Evolutionary conservation across 2,113 vertebrate genomes (phyloP).

Genomic region (Antigone vipio): DNA sequence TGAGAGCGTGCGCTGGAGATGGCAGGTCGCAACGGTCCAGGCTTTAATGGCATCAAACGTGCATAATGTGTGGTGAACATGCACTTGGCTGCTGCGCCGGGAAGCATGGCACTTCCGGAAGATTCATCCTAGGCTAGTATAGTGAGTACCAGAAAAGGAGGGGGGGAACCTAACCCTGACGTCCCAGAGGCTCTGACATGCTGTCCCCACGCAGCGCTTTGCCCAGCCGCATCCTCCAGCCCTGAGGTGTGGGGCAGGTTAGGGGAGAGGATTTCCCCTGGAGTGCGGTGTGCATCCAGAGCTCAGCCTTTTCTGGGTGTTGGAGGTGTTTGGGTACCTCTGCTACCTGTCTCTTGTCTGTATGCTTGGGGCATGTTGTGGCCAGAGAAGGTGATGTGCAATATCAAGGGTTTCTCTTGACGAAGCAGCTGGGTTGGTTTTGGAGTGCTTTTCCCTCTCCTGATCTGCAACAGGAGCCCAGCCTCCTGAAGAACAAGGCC

Average conservation of each 20-base stretch:
- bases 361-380: fast-evolving
- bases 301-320: neutral
- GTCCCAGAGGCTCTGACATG: fast-evolving
- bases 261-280: neutral
- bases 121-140: neutral
- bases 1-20: neutral
- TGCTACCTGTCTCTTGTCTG: too few species aligned
- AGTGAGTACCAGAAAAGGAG: too few species aligned
- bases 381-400: neutral
- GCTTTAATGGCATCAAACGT: neutral
- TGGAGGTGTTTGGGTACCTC: fast-evolving
- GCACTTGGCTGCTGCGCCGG: neutral
- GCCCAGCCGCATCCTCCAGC: fast-evolving
- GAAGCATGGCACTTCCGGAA: neutral
- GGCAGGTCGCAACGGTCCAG: neutral
- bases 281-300: fast-evolving
- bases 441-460: neutral
- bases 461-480: neutral
- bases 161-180: fast-evolving
- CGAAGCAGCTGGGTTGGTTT: neutral
- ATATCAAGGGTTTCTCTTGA: neutral
- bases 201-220: fast-evolving
- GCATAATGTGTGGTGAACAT: neutral
- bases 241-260: fast-evolving
- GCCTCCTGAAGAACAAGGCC: neutral